These are phyloP conservation scores for Brachyistius frenatus DNA, from an alignment of 2,113 vertebrate species.

Conservation along the genomic window DNA sequence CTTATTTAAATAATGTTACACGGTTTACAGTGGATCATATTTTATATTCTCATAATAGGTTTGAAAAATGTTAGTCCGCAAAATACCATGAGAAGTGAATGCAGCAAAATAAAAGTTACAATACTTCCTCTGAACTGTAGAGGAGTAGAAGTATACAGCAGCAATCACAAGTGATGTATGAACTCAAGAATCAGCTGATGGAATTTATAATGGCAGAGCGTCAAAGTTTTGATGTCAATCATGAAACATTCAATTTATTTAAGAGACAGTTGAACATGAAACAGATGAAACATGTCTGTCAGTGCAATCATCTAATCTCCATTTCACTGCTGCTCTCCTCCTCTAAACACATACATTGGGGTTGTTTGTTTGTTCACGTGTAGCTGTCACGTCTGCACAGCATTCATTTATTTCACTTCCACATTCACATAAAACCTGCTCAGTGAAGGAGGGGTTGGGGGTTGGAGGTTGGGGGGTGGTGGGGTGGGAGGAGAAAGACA, in stretches of 20 bases:
- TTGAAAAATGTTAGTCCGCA: no score
- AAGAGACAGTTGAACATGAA: slow-evolving; percentile 41
- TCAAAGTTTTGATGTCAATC: slow-evolving; percentile 21
- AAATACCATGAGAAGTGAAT: no score
- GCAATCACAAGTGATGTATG: slow-evolving; percentile 39
- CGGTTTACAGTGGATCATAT: no score
- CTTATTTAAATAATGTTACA: no score
- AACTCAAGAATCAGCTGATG: slow-evolving; percentile 31
- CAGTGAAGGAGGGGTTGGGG: neutral
- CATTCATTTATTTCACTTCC: slow-evolving; percentile 9
- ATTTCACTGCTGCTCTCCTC: neutral
- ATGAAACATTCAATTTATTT: slow-evolving; percentile 27
- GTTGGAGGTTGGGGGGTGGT: neutral
- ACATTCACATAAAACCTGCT: neutral
- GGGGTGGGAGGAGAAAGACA: neutral
- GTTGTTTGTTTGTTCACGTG: slow-evolving; percentile 22
- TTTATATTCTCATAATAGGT: no score
- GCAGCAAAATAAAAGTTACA: no score
- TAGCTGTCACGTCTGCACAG: neutral
- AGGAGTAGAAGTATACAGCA: no score
- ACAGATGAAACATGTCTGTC: slow-evolving; percentile 21
- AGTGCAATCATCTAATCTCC: slow-evolving; percentile 21
- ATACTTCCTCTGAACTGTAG: no score
- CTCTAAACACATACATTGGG: slow-evolving; percentile 11
- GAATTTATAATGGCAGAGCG: neutral